Conservation (phyloP, 2,797 vertebrate species). For the Cephalopachus bancanus region DNA sequence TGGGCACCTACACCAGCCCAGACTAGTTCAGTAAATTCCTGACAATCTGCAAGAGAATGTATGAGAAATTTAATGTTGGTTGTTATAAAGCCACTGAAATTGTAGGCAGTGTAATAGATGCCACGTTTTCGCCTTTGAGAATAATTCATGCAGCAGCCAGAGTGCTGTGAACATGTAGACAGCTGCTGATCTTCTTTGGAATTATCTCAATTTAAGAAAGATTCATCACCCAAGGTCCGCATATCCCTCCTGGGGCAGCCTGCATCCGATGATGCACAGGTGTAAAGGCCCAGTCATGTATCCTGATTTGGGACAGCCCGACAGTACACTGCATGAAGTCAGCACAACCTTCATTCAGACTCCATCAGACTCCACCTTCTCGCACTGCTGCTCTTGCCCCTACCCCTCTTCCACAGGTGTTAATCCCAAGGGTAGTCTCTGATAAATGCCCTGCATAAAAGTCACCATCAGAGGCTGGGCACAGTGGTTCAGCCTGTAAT, state of each 20-base stretch:
- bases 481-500: too few relatives aligned
- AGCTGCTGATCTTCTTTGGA: neutral
- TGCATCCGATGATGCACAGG: neutral
- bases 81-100: neutral
- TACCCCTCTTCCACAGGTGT: neutral
- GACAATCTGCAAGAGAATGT: neutral
- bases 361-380: neutral
- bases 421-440: neutral
- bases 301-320: neutral
- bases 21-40: slow-evolving; percentile 1
- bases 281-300: neutral
- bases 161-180: neutral
- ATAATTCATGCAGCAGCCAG: neutral
- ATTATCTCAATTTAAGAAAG: slow-evolving; percentile 4
- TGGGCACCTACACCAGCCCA: neutral
- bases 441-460: neutral
- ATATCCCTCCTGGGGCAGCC: neutral
- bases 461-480: neutral
- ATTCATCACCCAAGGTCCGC: neutral
- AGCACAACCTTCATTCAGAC: neutral
- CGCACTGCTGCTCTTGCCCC: neutral
- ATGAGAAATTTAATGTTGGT: neutral
- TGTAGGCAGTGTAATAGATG: neutral
- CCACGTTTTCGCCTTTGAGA: neutral
- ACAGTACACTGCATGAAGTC: too few relatives aligned